Conservation (phyloP, 2,888 invertebrate genomes). For the Epinotia ramella region DNA sequence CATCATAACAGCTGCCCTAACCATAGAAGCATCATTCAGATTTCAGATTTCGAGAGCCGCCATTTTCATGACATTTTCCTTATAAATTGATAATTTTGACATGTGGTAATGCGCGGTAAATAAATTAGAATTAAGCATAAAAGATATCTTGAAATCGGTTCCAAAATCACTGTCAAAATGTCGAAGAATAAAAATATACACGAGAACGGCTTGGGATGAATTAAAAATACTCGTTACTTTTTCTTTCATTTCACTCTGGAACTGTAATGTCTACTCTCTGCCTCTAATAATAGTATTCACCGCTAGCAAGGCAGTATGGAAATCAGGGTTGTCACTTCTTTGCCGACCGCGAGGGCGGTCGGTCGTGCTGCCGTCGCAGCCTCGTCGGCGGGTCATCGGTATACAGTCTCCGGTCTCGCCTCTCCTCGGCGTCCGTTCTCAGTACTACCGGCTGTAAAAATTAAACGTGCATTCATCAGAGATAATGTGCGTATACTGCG, state of each 20-base stretch:
- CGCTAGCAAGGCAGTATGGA: conserved; percentile 17
- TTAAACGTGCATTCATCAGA: neutral
- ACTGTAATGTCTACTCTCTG: neutral
- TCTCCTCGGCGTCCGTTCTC: conserved; percentile 63
- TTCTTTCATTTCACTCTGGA: neutral
- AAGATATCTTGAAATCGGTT: too few relatives aligned
- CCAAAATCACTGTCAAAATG: neutral
- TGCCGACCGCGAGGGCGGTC: conserved; percentile 51
- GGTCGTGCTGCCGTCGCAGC: conserved; percentile 66
- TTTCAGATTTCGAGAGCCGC: too few relatives aligned
- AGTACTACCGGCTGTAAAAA: conserved; percentile 62
- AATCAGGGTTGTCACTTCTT: conserved; percentile 58
- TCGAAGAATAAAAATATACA: neutral
- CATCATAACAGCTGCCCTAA: too few relatives aligned
- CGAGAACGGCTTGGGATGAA: too few relatives aligned
- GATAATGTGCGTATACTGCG: too few relatives aligned
- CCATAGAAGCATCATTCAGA: too few relatives aligned
- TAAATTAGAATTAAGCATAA: neutral
- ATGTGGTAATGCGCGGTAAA: neutral
- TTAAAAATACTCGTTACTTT: neutral
- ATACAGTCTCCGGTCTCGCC: conserved; percentile 63
- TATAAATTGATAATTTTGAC: neutral
- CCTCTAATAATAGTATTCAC: neutral
- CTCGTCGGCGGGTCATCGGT: conserved; percentile 74
- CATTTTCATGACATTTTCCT: too few relatives aligned